Percentiles rank a stretch among this genome's conserved stretches.
These are phyloP conservation scores for Chelidonichthys spinosus DNA, from an alignment of 2,797 vertebrate species.

Conservation along the genomic window DNA sequence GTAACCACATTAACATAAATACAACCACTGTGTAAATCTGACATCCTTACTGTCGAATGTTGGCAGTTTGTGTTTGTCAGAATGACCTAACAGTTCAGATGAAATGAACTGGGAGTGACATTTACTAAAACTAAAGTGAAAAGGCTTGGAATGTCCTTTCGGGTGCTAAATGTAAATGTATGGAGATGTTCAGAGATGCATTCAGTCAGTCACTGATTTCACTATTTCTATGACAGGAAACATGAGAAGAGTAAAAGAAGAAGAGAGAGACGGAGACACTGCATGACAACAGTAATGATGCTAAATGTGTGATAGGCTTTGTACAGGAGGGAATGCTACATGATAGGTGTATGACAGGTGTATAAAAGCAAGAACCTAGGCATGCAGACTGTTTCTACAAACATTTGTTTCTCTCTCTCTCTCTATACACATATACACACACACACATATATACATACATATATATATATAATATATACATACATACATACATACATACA, in stretches of 20 bases:
- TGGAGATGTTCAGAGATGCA: conserved; percentile 10
- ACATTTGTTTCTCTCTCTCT: no score
- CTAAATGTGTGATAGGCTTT: conserved; percentile 8
- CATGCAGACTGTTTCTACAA: no score
- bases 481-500: no score
- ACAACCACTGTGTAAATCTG: background rate
- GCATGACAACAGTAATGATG: background rate
- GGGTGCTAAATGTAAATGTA: conserved; percentile 27
- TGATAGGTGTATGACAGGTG: background rate
- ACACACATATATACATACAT: no score
- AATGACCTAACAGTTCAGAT: conserved; percentile 1
- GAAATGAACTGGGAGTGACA: conserved; percentile 15
- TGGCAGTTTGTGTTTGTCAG: conserved; percentile 2
- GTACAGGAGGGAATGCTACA: background rate
- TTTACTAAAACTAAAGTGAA: conserved; percentile 31
- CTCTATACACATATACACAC: no score
- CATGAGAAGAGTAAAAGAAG: conserved; percentile 17
- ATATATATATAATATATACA: no score
- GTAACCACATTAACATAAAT: background rate
- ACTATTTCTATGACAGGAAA: conserved; percentile 36
- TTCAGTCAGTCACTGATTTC: conserved; percentile 28
- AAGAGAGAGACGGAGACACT: conserved; percentile 9
- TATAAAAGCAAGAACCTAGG: background rate
- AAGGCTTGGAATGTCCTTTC: conserved; percentile 26
- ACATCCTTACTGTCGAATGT: background rate